Evolutionary conservation across 1,140 invertebrate species (phyloP), one percentile per base, ranked within the genome.

Genomic region (Asbolus verrucosus): DNA sequence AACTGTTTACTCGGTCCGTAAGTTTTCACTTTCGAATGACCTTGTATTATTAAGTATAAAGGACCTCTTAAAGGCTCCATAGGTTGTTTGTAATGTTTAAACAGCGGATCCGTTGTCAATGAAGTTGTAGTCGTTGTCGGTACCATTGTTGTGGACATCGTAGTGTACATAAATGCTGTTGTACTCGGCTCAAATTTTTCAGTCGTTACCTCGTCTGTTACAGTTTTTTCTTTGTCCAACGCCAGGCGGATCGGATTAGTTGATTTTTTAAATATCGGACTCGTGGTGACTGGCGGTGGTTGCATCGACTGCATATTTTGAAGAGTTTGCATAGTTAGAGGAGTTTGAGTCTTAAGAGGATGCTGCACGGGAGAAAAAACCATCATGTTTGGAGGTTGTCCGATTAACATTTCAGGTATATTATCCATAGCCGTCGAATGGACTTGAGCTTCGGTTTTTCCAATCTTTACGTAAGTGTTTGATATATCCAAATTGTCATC

Each of bases 21-120:
- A 0, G 90, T 92, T 81, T 92, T 92, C 0, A 93, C 91, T 81
- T 92, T 92, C 0, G 91, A 92, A 76, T 93, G 91, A 0, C 91
- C 91, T 80, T 93, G 90, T 72, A 93, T 93, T 15, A 93, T 92
- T 5, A 92, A 82, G 75, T 92, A 92, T 84, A 90, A 87, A 1
- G 91, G 90, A 1, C 87, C 85, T 27, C 83, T 77, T 0, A 90
- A 79, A 0, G 87, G 84, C 73, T 89, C 88, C 0, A 82, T 83
- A 1, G 89, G 88, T 74, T 89, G 85, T 71, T 90, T 90, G 46
- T 87, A 86, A 66, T 90, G 87, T 69, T 87, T 86, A 67, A 87
- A 86, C 1, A 87, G 77, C 0, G 84, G 83, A 75, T 87, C 84
- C 0, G 83, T 87, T 24, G 83, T 87, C 62, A 81, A 75, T 67